A percentile compares a stretch with the other conserved stretches of the same genome.
phyloP scores from a whole-genome alignment of 2,888 invertebrate genomes.

The Scaptomyza flava region DNA sequence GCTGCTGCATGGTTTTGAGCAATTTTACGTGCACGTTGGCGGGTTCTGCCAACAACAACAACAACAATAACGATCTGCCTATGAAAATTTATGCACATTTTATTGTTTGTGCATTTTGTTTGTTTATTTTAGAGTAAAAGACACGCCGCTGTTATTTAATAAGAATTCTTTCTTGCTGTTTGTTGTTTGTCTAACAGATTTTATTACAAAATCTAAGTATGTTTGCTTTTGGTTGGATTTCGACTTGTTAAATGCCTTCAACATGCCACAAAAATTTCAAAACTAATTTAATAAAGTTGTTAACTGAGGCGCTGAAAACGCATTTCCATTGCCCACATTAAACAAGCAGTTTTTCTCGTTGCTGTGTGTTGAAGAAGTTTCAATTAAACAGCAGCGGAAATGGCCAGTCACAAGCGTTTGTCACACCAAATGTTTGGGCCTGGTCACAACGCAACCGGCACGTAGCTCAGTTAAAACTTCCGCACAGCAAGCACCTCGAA shows the following conservation, averaged over 20 bases:
- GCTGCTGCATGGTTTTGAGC: constrained; percentile 27
- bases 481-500: constrained; percentile 27
- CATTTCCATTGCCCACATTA: constrained; percentile 48
- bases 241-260: constrained; percentile 15
- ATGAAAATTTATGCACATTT: constrained; percentile 64
- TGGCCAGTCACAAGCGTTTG: constrained; percentile 48
- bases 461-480: constrained; percentile 55
- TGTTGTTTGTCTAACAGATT: constrained; percentile 15
- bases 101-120: constrained; percentile 48
- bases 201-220: constrained; percentile 18
- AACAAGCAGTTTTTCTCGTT: constrained; percentile 63
- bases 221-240: neutral
- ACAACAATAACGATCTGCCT: constrained; percentile 42
- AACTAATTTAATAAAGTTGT: constrained; percentile 81
- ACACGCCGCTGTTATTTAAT: constrained; percentile 48
- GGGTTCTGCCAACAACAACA: constrained; percentile 27
- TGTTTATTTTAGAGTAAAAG: constrained; percentile 38
- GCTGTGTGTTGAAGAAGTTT: constrained; percentile 18
- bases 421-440: constrained; percentile 46
- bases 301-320: constrained; percentile 76
- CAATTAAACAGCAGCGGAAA: constrained; percentile 58
- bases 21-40: constrained; percentile 46
- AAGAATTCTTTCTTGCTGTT: constrained; percentile 44
- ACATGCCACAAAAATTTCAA: constrained; percentile 55
- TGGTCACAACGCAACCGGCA: constrained; percentile 35